A percentile compares a stretch with the other conserved stretches of the same genome.
Evolutionary conservation across 2,888 invertebrate genomes (phyloP).

Genomic region (Pseudococcus jackbeardsleyi): DNA sequence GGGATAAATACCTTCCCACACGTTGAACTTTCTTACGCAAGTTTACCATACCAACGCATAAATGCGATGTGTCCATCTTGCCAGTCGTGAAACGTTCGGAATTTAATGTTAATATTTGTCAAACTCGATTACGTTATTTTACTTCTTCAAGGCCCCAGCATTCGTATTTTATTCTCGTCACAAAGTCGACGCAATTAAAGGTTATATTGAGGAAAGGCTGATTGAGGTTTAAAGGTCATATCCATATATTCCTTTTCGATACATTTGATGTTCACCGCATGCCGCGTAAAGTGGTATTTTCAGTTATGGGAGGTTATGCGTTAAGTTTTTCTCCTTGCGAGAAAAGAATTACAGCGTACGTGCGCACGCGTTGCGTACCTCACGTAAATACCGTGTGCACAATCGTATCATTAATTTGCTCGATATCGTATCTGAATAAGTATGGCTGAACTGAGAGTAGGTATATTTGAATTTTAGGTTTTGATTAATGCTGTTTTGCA

Average conservation of each 20-base stretch:
- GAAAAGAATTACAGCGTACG: slow-evolving; percentile 39
- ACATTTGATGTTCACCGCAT: slow-evolving; percentile 48
- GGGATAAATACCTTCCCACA: neutral
- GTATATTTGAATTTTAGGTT: neutral
- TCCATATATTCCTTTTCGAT: slow-evolving; percentile 48
- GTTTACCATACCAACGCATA: too few relatives aligned
- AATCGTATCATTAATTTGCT: slow-evolving; percentile 14
- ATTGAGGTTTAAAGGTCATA: slow-evolving; percentile 55
- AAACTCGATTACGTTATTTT: neutral
- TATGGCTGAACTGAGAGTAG: neutral
- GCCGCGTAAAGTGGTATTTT: slow-evolving; percentile 7
- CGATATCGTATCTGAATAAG: neutral
- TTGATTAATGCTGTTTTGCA: neutral
- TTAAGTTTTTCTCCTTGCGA: neutral
- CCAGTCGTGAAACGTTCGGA: too few relatives aligned
- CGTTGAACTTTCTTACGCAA: neutral
- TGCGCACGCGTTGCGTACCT: slow-evolving; percentile 2
- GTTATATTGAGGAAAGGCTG: slow-evolving; percentile 9
- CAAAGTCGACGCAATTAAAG: slow-evolving; percentile 23
- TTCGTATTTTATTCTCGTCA: slow-evolving; percentile 48
- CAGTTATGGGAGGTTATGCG: slow-evolving; percentile 28
- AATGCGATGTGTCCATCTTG: neutral
- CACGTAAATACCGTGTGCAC: neutral
- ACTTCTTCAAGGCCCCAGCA: neutral
- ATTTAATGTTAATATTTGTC: too few relatives aligned